Evolutionary conservation across 2,113 vertebrate genomes (phyloP), one percentile per base, ranked within the genome.

Genomic region (Sterrhoptilus dennistouni): DNA sequence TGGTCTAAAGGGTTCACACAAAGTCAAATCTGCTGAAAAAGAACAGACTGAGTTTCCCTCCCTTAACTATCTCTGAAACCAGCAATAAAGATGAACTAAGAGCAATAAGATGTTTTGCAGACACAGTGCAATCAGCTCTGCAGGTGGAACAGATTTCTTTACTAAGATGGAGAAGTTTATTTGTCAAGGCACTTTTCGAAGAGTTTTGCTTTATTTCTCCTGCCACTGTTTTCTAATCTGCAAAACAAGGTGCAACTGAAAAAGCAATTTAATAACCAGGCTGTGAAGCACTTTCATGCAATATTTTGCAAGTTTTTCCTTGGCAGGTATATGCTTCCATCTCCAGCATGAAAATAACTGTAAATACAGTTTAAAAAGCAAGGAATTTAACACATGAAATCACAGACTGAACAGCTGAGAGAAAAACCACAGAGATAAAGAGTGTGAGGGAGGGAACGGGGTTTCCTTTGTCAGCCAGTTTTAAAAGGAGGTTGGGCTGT

Each of bases 181-280:
- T 84, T 87, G 84, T 59, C 52, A 68, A 71, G 65, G 61, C 42
- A 36, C 42, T 60, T 80, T 5, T 36, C 9, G 2, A 49, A 69
- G 47, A 64, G 47, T 90, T 90, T 83, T 63, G 49, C 61, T 94
- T 87, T 82, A 57, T 91, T 89, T 91, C 69, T 63, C 77, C 83
- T 60, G 49, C 38, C 47, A 33, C 36, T 50, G 83, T 52, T 89
- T 64, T 60, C 80, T 52, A 19, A 77, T n/a, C 56, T 68, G 52
- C 54, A 87, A 91, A 94, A 63, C 42, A 87, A 86, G 15, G 18
- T 75, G 70, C 64, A 82, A 24, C 35, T 68, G 75, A 40, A 64
- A 90, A 91, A 72, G 61, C 36, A 54, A 75, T 78, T 63, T 35
- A 87, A 64, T 18, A 84, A 44, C 20, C 36, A 54, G 60, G 9